Evolutionary conservation across 1,140 invertebrate species (phyloP), one percentile per base, ranked within the genome.

Genomic region (Drosophila bifasciata): DNA sequence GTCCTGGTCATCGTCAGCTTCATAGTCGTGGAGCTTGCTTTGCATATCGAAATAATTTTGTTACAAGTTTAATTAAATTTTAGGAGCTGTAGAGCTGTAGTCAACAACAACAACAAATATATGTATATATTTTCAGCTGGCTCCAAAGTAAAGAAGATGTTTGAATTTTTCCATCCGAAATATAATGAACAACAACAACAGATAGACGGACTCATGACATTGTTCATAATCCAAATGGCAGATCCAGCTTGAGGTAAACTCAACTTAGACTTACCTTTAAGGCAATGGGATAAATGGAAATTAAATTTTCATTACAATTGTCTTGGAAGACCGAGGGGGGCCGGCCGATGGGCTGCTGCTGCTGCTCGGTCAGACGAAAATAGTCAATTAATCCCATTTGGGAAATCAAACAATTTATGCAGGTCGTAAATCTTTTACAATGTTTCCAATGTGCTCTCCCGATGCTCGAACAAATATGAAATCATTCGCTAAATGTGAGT

Each of bases 41-140:
- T 69, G 74, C 72, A 76, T 76, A 76, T 76, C 64, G 72, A 69
- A 76, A 76, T 76, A 76, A 76, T 70, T 75, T 32, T 49, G 72
- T 76, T 76, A 76, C 72, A 63, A 76, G 72, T 76, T 76, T 76
- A 76, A 76, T 76, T 76, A 76, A 76, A 76, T 76, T 76, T 69
- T 39, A 28, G 48, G 19, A 58, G 43, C 58, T 32, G 3, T 11
- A 32, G 23, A 66, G 56, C 53, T n/a, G n/a, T n/a, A 66, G 51
- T 32, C 43, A 25, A 36, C 32, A 56, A 39, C 63, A n/a, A n/a
- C n/a, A n/a, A 60, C 49, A 40, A 67, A n/a, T n/a, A n/a, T n/a
- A n/a, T n/a, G n/a, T 68, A 49, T 32, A 56, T 3, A 28, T 28
- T 28, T 28, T 40, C 43, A 15, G 21, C 43, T 23, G 32, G 11